phyloP scores from a whole-genome alignment of 2,113 vertebrate species.

The Xenotilapia caudafasciata region DNA sequence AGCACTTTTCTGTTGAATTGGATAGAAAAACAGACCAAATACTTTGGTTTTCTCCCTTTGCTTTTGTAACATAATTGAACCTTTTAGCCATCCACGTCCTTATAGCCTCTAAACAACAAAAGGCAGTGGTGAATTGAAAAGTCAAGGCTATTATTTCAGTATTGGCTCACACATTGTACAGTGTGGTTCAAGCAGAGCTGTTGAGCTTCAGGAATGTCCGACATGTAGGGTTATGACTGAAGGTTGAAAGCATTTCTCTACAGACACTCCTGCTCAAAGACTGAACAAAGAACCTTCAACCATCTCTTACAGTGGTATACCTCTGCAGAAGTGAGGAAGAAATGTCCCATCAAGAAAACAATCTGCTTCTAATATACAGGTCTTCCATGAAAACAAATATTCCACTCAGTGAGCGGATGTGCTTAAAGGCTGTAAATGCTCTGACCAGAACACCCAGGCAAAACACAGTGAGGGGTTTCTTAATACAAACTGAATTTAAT shows the following conservation, averaged over 20 bases:
- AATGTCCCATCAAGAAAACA: neutral
- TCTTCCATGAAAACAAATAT: neutral
- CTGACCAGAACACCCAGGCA: neutral
- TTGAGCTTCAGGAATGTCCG: neutral
- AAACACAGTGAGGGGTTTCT: neutral
- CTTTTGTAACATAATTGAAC: slow-evolving; percentile 11
- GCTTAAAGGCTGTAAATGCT: neutral
- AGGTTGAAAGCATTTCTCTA: neutral
- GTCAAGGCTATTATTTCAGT: neutral
- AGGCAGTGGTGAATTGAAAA: slow-evolving; percentile 7
- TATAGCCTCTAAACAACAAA: neutral
- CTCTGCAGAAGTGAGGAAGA: neutral
- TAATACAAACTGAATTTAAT: neutral
- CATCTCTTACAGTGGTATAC: neutral
- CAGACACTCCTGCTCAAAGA: neutral
- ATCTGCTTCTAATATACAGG: neutral
- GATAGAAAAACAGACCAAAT: neutral
- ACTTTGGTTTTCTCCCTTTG: slow-evolving; percentile 15
- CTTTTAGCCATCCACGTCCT: neutral
- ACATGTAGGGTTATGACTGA: neutral
- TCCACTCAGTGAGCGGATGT: neutral
- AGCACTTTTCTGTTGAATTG: neutral
- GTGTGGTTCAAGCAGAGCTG: neutral
- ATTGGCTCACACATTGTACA: neutral
- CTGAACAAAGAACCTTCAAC: neutral